Conservation (phyloP, 2,888 invertebrate genomes). For the Ectropis crepuscularia region DNA sequence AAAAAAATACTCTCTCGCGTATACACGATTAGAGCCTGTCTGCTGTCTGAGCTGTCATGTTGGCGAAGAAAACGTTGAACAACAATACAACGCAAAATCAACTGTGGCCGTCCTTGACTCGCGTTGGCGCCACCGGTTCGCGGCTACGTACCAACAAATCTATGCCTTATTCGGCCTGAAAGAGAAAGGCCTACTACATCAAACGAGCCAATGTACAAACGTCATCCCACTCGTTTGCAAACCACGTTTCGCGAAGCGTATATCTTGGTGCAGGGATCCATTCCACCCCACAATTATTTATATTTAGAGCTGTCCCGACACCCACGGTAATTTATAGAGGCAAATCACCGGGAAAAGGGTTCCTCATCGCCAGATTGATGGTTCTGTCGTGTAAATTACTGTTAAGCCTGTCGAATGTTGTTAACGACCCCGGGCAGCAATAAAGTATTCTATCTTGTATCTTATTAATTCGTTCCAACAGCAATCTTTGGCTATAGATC, state of each 20-base stretch:
- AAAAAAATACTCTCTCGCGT: slow-evolving; percentile 16
- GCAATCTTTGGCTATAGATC: slow-evolving; percentile 47
- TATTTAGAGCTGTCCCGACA: slow-evolving; percentile 57
- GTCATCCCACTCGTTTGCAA: slow-evolving; percentile 52
- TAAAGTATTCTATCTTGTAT: slow-evolving; percentile 25
- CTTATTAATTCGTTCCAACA: slow-evolving; percentile 35
- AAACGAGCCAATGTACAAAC: slow-evolving; percentile 36
- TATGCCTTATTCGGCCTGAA: slow-evolving; percentile 55
- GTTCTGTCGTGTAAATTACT: slow-evolving; percentile 45
- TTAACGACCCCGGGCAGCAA: slow-evolving; percentile 21
- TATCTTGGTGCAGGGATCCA: slow-evolving; percentile 32
- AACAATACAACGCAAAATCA: slow-evolving; percentile 51
- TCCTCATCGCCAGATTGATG: slow-evolving; percentile 48
- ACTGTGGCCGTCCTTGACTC: slow-evolving; percentile 66
- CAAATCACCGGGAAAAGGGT: slow-evolving; percentile 59
- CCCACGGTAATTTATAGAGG: slow-evolving; percentile 57
- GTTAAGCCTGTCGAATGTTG: slow-evolving; percentile 37
- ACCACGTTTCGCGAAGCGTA: slow-evolving; percentile 40
- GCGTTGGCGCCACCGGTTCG: slow-evolving; percentile 63
- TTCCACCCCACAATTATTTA: slow-evolving; percentile 41
- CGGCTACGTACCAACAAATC: slow-evolving; percentile 46
- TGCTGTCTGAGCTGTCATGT: slow-evolving; percentile 37
- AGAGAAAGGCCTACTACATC: slow-evolving; percentile 45
- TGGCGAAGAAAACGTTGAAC: slow-evolving; percentile 46
- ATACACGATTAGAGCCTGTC: slow-evolving; percentile 30